phyloP scores from a whole-genome alignment of 2,888 invertebrate genomes.

The Perithous albicinctus region DNA sequence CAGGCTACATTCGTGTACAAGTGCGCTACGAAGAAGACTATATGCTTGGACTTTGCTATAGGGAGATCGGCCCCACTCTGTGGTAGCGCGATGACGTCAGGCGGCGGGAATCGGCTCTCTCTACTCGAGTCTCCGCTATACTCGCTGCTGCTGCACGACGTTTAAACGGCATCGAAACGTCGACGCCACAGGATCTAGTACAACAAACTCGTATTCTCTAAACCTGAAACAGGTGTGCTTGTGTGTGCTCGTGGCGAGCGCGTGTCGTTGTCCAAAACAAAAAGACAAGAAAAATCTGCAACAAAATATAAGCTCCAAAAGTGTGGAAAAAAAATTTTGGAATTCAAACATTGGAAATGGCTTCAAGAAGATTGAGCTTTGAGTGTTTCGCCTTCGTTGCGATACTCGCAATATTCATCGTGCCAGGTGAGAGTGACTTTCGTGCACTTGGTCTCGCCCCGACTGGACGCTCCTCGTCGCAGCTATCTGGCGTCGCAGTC shows the following conservation, averaged over 20 bases:
- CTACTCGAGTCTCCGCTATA: constrained; percentile 27
- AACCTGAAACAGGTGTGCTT: constrained; percentile 62
- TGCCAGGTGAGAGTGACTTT: constrained; percentile 61
- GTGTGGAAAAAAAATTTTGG: background rate
- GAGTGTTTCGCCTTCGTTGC: constrained; percentile 39
- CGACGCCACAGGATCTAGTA: constrained; percentile 49
- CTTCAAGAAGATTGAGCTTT: constrained; percentile 45
- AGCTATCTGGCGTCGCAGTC: background rate
- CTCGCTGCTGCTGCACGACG: constrained; percentile 18
- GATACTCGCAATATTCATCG: constrained; percentile 51
- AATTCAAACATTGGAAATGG: constrained; percentile 49
- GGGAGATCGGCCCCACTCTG: constrained; percentile 65
- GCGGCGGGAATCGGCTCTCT: constrained; percentile 49
- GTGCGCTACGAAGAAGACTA: constrained; percentile 11
- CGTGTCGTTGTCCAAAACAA: constrained; percentile 21
- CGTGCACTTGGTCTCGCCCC: constrained; percentile 9
- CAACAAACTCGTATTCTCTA: constrained; percentile 9
- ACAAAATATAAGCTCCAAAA: background rate
- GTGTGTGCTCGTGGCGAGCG: constrained; percentile 59
- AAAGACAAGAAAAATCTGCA: no score
- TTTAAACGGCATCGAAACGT: constrained; percentile 63
- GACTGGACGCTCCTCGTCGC: constrained; percentile 1
- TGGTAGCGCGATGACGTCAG: constrained; percentile 65
- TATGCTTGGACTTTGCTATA: constrained; percentile 42
- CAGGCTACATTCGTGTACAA: background rate